These are phyloP conservation scores for Scaptomyza caliginosa DNA, from an alignment of 2,888 invertebrate species.

Conservation along the genomic window DNA sequence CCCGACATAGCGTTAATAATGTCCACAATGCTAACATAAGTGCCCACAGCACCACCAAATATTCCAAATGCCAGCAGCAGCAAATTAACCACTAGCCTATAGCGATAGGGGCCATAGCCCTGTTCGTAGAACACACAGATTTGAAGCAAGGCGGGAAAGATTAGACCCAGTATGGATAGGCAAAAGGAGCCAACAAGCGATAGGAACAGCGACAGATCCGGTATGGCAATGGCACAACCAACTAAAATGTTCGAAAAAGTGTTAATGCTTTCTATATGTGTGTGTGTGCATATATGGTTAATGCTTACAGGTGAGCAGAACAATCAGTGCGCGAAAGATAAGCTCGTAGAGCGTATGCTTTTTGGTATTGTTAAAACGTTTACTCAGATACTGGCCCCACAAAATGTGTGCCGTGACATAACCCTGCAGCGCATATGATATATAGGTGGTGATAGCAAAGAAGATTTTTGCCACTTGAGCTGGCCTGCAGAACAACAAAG, in stretches of 20 bases:
- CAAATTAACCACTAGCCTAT: conserved; percentile 89
- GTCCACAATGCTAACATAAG: conserved; percentile 83
- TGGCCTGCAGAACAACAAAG: conserved; percentile 83
- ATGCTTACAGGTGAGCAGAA: conserved; percentile 87
- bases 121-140: conserved; percentile 89
- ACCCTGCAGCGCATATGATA: conserved; percentile 98
- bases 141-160: conserved; percentile 96
- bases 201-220: conserved; percentile 95
- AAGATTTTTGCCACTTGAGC: conserved; percentile 92
- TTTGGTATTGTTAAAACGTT: conserved; percentile 87
- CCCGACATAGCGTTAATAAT: conserved; percentile 62
- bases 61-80: conserved; percentile 89
- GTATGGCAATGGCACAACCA: conserved; percentile 91
- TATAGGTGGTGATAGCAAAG: conserved; percentile 94
- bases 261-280: not conserved
- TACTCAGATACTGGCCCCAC: conserved; percentile 88
- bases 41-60: conserved; percentile 90
- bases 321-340: conserved; percentile 88
- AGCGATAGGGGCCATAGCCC: conserved; percentile 88
- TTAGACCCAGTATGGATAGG: conserved; percentile 94
- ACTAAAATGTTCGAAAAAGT: conserved; percentile 8
- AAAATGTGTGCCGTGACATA: conserved; percentile 98
- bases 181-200: conserved; percentile 97
- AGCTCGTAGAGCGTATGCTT: conserved; percentile 89
- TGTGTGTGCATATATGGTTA: conserved; percentile 40